Evolutionary conservation across 1,140 invertebrate species (phyloP), one percentile per base, ranked within the genome.

Genomic region (Drosophila ercepeae): DNA sequence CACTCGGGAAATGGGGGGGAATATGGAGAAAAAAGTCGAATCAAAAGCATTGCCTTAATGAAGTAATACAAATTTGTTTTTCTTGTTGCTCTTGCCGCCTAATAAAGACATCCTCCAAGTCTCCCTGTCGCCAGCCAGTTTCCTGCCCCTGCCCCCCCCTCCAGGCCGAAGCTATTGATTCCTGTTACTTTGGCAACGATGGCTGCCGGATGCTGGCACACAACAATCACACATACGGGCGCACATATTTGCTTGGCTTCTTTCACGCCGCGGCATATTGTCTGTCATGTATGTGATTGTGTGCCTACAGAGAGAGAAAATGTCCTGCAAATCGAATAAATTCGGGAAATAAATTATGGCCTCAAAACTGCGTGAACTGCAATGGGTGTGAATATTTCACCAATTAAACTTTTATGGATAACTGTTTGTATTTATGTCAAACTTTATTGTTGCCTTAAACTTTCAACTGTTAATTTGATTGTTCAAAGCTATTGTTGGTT

Each of bases 61-160:
- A 82, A 82, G 78, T 82, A 82, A 83, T 83, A 82, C 71, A 82
- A 74, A 74, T 77, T 70, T 64, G 70, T 48, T 74, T 54, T 58
- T 55, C 45, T 51, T 74, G 36, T 46, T 49, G 61, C 41, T 60
- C 44, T 54, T 78, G 75, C 58, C 69, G 73, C 54, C 78, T 83
- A 83, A 82, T 82, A 82, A 83, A 77, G 68, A 63, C 74, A 78
- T 73, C 36, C 44, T 46, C 19, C 23, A 32, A 32, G 21, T 2
- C 7, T 1, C n/a, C n/a, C n/a, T n/a, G n/a, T n/a, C n/a, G n/a
- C n/a, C n/a, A n/a, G n/a, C 13, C 21, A 23, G 39, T 18, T 13
- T 39, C 29, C 36, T 11, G 21, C 29, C 21, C 14, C 29, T 8
- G 2, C 25, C 7, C 48, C 6, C 25, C 25, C n/a, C 16, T 29